Conservation (phyloP, 2,797 vertebrate genomes). For the Alosa sapidissima region DNA sequence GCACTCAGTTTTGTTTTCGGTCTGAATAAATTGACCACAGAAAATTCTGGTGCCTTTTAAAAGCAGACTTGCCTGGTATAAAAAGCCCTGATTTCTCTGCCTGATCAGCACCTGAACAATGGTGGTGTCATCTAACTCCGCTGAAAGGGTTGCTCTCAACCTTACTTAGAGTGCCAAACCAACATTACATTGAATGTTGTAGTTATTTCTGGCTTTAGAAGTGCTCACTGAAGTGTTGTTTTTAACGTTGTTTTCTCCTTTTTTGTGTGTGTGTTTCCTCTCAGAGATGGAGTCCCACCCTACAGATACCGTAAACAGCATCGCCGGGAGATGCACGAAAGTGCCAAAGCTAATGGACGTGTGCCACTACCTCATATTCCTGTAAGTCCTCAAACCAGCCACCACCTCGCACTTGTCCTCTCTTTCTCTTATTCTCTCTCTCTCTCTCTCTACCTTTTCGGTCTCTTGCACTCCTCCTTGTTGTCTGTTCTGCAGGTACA, state of each 20-base stretch:
- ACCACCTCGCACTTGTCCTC: neutral
- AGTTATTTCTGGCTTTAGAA: neutral
- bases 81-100: neutral
- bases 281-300: slow-evolving; percentile 92
- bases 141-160: neutral
- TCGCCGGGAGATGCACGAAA: slow-evolving; percentile 97
- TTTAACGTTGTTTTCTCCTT: neutral
- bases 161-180: neutral
- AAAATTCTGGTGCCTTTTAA: neutral
- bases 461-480: neutral
- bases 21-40: neutral
- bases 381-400: slow-evolving; percentile 75
- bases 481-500: slow-evolving; percentile 11
- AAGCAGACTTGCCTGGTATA: neutral
- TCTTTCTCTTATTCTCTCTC: neutral
- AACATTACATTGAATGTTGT: neutral
- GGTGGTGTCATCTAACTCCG: neutral
- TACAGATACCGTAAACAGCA: slow-evolving; percentile 92
- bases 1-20: neutral
- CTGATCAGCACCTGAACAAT: neutral
- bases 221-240: neutral
- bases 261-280: slow-evolving; percentile 53
- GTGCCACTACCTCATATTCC: slow-evolving; percentile 99
- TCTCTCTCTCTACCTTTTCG: neutral
- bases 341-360: slow-evolving; percentile 95